phyloP scores from a whole-genome alignment of 2,113 vertebrate genomes.

The Trichomycterus rosablanca region DNA sequence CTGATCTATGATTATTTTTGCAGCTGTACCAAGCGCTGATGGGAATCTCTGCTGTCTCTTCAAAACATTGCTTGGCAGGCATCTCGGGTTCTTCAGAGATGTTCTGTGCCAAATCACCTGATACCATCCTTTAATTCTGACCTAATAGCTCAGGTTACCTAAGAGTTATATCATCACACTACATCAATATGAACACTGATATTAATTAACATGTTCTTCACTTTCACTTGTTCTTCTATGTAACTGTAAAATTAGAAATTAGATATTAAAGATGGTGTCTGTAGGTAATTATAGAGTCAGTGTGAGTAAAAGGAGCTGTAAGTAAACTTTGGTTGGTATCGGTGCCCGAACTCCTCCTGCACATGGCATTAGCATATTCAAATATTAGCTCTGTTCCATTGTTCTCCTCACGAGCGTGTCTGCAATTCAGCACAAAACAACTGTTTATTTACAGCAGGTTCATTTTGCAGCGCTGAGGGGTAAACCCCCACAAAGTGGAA shows the following conservation, averaged over 20 bases:
- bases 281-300: not conserved
- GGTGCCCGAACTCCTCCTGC: too few species aligned
- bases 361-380: slow-evolving; percentile 1
- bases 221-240: too few species aligned
- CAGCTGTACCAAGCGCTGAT: not conserved
- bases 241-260: too few species aligned
- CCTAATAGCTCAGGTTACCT: not conserved
- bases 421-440: too few species aligned
- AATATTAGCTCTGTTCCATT: slow-evolving; percentile 7
- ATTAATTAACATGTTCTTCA: too few species aligned
- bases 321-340: too few species aligned
- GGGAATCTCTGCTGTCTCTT: not conserved
- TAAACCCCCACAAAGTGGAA: too few species aligned
- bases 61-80: not conserved
- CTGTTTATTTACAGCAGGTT: too few species aligned
- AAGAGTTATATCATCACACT: not conserved
- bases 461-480: too few species aligned
- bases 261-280: not conserved
- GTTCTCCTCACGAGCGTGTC: too few species aligned
- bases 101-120: not conserved
- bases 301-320: slow-evolving; percentile 5
- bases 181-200: not conserved
- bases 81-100: not conserved
- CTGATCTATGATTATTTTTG: slow-evolving; percentile 11
- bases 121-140: too few species aligned